Base-by-base conservation (phyloP, 1,140 invertebrate genomes). In the Penaeus indicus region DNA sequence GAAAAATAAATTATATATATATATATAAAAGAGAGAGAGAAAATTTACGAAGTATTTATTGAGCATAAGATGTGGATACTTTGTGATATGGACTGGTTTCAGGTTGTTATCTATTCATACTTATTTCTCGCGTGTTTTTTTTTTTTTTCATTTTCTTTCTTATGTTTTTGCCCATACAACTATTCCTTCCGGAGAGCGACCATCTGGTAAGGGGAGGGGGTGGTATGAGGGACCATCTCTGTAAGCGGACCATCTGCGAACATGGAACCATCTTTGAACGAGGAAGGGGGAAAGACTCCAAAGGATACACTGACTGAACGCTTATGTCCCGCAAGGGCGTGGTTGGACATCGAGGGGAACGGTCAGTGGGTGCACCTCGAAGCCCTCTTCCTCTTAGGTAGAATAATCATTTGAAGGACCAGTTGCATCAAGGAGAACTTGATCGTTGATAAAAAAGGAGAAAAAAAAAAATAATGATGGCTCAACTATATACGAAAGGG, bases 81-180 rank as follows among this genome's bases (percentile, higher is more conserved):
- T 88, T 88, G 87, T 88, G 87, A 88, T 88, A 88, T 88, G 87
- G 87, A 88, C 87, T 88, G 87, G 87, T 88, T 88, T 88, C 87
- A 88, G 72, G 87, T 84, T 54, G 54, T 54, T 54, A 54, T 54
- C 54, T 54, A 54, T 54, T 54, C 54, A 54, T 54, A 54, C 54
- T 54, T 54, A 10, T 54, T 54, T 54, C 54, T 54, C 54, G 54
- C 54, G 54, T 54, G 54, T 54, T 54, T 54, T 54, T 0, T 54
- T 54, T 0, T 2, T 54, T 54, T 13, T 13, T 54, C 10, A 47
- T n/a, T 32, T 42, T 42, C 38, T 42, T 42, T 42, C 38, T 54
- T 54, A 54, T 16, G 10, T 54, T 54, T 54, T 84, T 88, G 87
- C 87, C 87, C 87, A 88, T 88, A 88, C 82, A 88, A 79, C 87